A percentile compares a stretch with the other conserved stretches of the same genome.
These are phyloP conservation scores for Chloroceryle amazona DNA, from an alignment of 2,797 vertebrate species.

Conservation along the genomic window DNA sequence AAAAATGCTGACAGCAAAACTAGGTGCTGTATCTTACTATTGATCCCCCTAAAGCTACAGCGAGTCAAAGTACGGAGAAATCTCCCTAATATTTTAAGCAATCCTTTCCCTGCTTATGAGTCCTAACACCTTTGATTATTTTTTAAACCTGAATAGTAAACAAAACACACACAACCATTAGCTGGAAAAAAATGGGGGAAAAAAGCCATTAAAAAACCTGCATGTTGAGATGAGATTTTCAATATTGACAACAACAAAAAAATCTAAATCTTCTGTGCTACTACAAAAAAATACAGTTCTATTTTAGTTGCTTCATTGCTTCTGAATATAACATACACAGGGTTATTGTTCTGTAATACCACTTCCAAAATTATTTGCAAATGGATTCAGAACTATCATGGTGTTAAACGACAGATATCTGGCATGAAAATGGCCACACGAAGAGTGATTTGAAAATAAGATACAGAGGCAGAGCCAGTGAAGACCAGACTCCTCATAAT, in stretches of 20 bases:
- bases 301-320: not conserved
- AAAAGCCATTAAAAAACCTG: not conserved
- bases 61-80: not conserved
- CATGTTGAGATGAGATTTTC: not conserved
- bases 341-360: not conserved
- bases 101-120: not conserved
- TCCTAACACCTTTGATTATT: no score
- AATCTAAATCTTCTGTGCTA: not conserved
- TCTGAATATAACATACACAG: not conserved
- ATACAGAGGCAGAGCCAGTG: not conserved
- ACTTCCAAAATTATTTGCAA: conserved; percentile 24
- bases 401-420: not conserved
- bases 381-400: not conserved
- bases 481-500: not conserved
- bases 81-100: not conserved
- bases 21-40: not conserved
- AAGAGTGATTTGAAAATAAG: not conserved
- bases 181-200: not conserved
- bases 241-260: not conserved
- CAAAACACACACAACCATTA: not conserved
- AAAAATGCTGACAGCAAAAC: not conserved
- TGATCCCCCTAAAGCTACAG: not conserved
- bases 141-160: no score
- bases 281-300: not conserved
- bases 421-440: not conserved